Percentiles rank a stretch among this genome's conserved stretches.
These are phyloP conservation scores for Pseudochaenichthys georgianus DNA, from an alignment of 2,797 vertebrate species.

Conservation along the genomic window DNA sequence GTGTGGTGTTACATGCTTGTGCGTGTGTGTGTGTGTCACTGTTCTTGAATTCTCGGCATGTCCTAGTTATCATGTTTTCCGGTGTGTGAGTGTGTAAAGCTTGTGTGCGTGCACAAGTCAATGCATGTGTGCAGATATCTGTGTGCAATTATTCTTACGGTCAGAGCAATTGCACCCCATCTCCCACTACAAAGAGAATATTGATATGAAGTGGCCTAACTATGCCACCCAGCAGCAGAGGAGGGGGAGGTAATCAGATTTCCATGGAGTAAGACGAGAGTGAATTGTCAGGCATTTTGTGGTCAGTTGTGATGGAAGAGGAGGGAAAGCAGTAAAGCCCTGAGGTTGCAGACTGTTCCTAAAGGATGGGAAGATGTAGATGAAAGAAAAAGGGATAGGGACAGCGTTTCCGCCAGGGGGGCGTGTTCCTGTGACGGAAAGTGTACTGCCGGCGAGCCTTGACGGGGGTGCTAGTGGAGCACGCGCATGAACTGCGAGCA, in stretches of 20 bases:
- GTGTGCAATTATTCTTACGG: constrained; percentile 71
- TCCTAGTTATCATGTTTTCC: constrained; percentile 51
- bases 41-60: constrained; percentile 46
- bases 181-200: constrained; percentile 74
- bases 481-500: too few relatives aligned
- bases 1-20: constrained; percentile 21
- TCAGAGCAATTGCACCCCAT: constrained; percentile 66
- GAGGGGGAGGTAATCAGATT: constrained; percentile 47
- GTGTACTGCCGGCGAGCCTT: too few relatives aligned
- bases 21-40: constrained; percentile 16
- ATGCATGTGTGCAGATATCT: constrained; percentile 49
- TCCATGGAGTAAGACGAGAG: constrained; percentile 36
- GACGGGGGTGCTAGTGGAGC: too few relatives aligned
- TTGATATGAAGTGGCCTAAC: constrained; percentile 77
- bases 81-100: constrained; percentile 37
- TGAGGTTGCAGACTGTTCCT: constrained; percentile 29
- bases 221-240: constrained; percentile 48
- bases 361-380: constrained; percentile 14
- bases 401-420: not conserved
- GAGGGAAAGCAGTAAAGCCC: constrained; percentile 44
- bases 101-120: constrained; percentile 42
- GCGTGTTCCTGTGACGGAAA: too few relatives aligned
- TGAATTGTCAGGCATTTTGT: constrained; percentile 63
- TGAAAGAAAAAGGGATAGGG: constrained; percentile 7
- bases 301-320: constrained; percentile 51